phyloP scores from a whole-genome alignment of 1,140 invertebrate genomes.

The Onthophagus taurus region DNA sequence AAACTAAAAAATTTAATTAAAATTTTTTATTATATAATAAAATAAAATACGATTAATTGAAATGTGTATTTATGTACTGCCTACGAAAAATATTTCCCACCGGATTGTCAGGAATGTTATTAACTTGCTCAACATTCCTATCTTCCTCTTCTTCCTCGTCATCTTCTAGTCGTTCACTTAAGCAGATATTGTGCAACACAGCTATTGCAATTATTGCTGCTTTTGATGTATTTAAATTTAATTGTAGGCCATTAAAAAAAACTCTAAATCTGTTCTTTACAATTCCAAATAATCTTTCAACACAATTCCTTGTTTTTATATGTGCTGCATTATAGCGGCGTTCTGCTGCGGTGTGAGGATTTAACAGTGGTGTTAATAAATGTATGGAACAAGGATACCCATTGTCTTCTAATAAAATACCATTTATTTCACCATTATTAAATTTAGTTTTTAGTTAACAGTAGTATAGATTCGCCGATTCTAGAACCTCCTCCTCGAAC shows the following conservation, averaged over 20 bases:
- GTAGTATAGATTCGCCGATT: no score
- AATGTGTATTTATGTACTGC: not conserved
- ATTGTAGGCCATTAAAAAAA: slow-evolving; percentile 7
- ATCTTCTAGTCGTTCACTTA: not conserved
- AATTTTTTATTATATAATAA: no score
- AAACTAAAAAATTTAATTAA: no score
- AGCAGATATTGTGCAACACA: not conserved
- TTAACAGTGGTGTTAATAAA: slow-evolving; percentile 26
- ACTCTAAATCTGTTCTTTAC: slow-evolving; percentile 7
- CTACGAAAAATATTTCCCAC: slow-evolving; percentile 3
- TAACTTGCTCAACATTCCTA: not conserved
- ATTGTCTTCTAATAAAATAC: slow-evolving; percentile 1
- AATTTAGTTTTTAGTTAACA: not conserved
- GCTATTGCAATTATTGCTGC: not conserved
- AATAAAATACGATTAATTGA: no score
- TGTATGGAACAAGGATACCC: not conserved
- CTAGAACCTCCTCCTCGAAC: no score
- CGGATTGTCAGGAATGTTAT: not conserved
- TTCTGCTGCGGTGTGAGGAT: slow-evolving; percentile 24
- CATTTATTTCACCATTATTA: slow-evolving; percentile 8
- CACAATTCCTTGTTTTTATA: slow-evolving; percentile 31
- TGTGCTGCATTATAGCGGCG: slow-evolving; percentile 30
- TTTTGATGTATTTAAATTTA: slow-evolving; percentile 4
- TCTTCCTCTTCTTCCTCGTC: not conserved
- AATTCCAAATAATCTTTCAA: slow-evolving; percentile 4